Conservation (phyloP, 2,113 vertebrate genomes). For the Gulo gulo region DNA sequence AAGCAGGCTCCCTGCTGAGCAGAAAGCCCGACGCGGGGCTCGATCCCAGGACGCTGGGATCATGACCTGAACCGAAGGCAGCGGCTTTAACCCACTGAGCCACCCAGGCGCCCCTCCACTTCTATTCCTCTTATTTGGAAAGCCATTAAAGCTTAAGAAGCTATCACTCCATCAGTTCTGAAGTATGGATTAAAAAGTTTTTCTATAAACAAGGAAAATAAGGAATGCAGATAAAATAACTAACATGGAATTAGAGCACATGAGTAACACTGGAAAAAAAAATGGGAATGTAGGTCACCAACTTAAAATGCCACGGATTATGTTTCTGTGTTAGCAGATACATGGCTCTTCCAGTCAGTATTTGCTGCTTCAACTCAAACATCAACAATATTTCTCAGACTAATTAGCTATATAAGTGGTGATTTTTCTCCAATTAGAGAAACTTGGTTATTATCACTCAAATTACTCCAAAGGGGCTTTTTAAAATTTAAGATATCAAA, state of each 20-base stretch:
- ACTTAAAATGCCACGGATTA: neutral
- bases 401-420: constrained; percentile 73
- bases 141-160: constrained; percentile 45
- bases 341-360: neutral
- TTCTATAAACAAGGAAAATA: constrained; percentile 14
- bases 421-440: constrained; percentile 69
- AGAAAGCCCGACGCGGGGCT: too few relatives aligned
- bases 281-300: neutral
- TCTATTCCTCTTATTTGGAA: constrained; percentile 17
- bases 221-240: neutral
- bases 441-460: constrained; percentile 74
- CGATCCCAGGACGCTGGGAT: too few relatives aligned
- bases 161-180: neutral
- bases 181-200: neutral
- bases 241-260: neutral
- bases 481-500: constrained; percentile 67
- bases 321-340: neutral
- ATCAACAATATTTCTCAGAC: constrained; percentile 75
- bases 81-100: too few relatives aligned
- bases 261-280: neutral
- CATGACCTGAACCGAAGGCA: too few relatives aligned
- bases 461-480: constrained; percentile 70
- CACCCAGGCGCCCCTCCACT: too few relatives aligned
- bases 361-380: constrained; percentile 12
- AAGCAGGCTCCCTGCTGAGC: too few relatives aligned